These are phyloP conservation scores for Dynastes hyllus DNA, from an alignment of 2,888 invertebrate genomes.

Conservation along the genomic window DNA sequence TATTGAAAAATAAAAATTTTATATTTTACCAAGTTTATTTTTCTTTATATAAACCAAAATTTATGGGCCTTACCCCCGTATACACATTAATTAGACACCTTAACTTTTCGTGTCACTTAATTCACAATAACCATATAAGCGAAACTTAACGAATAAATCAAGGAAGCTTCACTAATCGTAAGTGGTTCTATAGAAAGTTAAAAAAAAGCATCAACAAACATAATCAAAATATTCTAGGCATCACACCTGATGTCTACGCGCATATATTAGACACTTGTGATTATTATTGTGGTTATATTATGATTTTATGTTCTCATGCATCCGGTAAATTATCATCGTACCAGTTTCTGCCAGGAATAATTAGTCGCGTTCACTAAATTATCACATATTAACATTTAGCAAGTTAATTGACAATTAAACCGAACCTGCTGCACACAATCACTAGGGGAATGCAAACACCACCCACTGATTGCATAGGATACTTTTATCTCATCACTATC, in stretches of 20 bases:
- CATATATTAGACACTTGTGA: slow-evolving; percentile 17
- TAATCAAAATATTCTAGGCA: slow-evolving; percentile 14
- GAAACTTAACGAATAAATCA: too few relatives aligned
- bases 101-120: too few relatives aligned
- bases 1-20: too few relatives aligned
- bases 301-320: slow-evolving; percentile 18
- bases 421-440: slow-evolving; percentile 25
- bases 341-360: slow-evolving; percentile 30
- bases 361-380: slow-evolving; percentile 37
- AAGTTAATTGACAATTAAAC: slow-evolving; percentile 47
- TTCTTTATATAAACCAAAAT: too few relatives aligned
- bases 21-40: too few relatives aligned
- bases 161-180: too few relatives aligned
- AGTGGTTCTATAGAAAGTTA: background rate
- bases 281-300: slow-evolving; percentile 5
- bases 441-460: slow-evolving; percentile 24
- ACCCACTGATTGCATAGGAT: slow-evolving; percentile 20
- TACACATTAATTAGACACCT: too few relatives aligned
- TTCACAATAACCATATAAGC: too few relatives aligned
- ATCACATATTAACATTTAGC: slow-evolving; percentile 41
- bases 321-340: slow-evolving; percentile 44
- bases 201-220: background rate
- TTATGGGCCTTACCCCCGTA: too few relatives aligned
- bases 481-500: slow-evolving; percentile 24
- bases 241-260: slow-evolving; percentile 6